A percentile compares a stretch with the other conserved stretches of the same genome.
Evolutionary conservation across 1,140 invertebrate species (phyloP).

Genomic region (Anastrepha ludens): DNA sequence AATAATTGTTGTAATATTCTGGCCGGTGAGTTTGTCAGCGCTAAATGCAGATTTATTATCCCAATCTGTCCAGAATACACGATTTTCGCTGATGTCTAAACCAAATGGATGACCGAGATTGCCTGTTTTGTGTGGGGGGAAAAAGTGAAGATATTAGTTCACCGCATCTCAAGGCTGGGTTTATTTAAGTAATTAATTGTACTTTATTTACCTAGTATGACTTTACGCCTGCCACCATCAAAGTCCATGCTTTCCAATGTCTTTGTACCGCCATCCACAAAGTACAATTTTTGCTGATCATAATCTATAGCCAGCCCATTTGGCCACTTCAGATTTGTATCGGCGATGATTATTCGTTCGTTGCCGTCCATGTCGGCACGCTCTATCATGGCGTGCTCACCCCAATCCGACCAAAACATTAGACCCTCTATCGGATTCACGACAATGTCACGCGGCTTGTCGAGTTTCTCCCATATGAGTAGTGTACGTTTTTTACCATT

Average conservation of each 20-base stretch:
- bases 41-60: constrained; percentile 84
- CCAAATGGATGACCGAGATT: constrained; percentile 89
- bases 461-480: constrained; percentile 86
- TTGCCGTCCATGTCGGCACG: constrained; percentile 91
- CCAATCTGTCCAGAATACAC: constrained; percentile 93
- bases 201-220: constrained; percentile 78
- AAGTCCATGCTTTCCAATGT: constrained; percentile 88
- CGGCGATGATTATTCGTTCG: constrained; percentile 80
- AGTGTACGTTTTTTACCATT: constrained; percentile 86
- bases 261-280: constrained; percentile 88
- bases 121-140: constrained; percentile 61
- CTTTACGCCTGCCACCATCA: constrained; percentile 84
- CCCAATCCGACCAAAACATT: constrained; percentile 96
- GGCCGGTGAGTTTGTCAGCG: constrained; percentile 85
- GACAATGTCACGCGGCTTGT: constrained; percentile 89
- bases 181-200: no score
- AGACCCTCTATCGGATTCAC: constrained; percentile 85
- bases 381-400: constrained; percentile 87
- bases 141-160: neutral
- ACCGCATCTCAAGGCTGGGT: no score
- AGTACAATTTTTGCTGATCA: constrained; percentile 81
- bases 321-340: constrained; percentile 84
- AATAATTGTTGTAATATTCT: constrained; percentile 79
- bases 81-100: constrained; percentile 87
- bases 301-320: constrained; percentile 89